These are phyloP conservation scores for Morone saxatilis DNA, from an alignment of 2,113 vertebrate species.

Conservation along the genomic window DNA sequence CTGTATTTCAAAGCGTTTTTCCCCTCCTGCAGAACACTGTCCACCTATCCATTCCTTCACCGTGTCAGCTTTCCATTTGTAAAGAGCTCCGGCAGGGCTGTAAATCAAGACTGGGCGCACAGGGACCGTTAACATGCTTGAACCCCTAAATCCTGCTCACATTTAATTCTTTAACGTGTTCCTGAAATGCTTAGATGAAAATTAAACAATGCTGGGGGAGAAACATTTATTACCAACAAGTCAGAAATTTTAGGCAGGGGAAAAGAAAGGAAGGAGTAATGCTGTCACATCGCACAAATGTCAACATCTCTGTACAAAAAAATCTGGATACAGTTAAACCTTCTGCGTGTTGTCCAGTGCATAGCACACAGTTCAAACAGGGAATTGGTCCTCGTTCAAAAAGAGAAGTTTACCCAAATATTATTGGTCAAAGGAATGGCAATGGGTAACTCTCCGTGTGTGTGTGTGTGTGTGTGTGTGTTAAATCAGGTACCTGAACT, in stretches of 20 bases:
- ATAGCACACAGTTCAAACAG: conserved; percentile 59
- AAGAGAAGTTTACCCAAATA: conserved; percentile 40
- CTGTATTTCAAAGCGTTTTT: not conserved
- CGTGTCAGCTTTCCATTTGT: not conserved
- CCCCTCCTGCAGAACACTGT: not conserved
- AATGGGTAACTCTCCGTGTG: conserved; percentile 33
- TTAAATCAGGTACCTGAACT: conserved; percentile 34
- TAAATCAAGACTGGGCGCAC: conserved; percentile 28
- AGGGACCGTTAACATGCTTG: conserved; percentile 13
- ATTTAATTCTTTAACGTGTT: conserved; percentile 17
- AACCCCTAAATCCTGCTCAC: conserved; percentile 25
- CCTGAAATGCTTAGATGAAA: conserved; percentile 31
- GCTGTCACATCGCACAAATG: conserved; percentile 65
- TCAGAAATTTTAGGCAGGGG: conserved; percentile 44
- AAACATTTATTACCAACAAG: conserved; percentile 76
- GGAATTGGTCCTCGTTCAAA: conserved; percentile 61
- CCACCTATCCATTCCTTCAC: not conserved
- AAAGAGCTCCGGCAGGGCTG: conserved; percentile 17
- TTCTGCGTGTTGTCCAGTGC: conserved; percentile 53
- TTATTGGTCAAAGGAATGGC: conserved; percentile 47
- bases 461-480: conserved; percentile 12
- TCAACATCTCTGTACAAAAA: conserved; percentile 61
- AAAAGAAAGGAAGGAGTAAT: conserved; percentile 34
- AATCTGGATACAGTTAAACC: conserved; percentile 39
- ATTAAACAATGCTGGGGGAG: conserved; percentile 28